Evolutionary conservation across 2,888 invertebrate species (phyloP).

Genomic region (Stramonita haemastoma): DNA sequence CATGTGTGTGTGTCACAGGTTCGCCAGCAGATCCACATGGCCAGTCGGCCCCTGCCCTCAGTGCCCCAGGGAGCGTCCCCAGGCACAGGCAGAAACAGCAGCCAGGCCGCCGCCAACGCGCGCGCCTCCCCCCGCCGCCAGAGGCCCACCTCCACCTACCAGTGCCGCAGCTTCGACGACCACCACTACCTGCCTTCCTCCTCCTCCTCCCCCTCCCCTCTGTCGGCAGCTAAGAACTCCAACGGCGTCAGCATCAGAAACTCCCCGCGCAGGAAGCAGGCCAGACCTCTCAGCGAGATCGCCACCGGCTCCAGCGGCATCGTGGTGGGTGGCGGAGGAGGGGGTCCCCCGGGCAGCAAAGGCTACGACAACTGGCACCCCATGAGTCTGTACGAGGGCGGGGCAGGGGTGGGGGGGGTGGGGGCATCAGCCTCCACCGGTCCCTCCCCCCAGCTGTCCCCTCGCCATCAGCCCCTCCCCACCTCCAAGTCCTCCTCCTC

Average conservation of each 20-base stretch:
- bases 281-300: conserved; percentile 54
- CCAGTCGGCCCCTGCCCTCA: conserved; percentile 70
- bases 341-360: conserved; percentile 14
- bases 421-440: neutral
- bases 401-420: neutral
- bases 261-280: conserved; percentile 48
- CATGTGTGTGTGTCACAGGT: conserved; percentile 28
- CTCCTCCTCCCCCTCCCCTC: conserved; percentile 44
- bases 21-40: conserved; percentile 59
- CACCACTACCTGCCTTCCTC: conserved; percentile 46
- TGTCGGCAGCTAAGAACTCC: conserved; percentile 28
- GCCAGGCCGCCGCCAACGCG: conserved; percentile 6
- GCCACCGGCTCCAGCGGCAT: conserved; percentile 46
- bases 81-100: conserved; percentile 23
- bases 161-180: conserved; percentile 53
- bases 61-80: conserved; percentile 51
- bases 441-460: neutral
- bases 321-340: conserved; percentile 15
- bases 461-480: neutral
- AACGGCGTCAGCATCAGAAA: conserved; percentile 42
- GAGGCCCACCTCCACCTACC: conserved; percentile 44
- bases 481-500: conserved; percentile 7
- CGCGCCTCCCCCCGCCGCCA: conserved; percentile 40
- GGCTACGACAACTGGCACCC: conserved; percentile 15
- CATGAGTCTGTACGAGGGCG: conserved; percentile 15